Evolutionary conservation across 30 jellyfish, hydroid and myxozoan species (phyloP).

Genomic region (Aurelia aurita): DNA sequence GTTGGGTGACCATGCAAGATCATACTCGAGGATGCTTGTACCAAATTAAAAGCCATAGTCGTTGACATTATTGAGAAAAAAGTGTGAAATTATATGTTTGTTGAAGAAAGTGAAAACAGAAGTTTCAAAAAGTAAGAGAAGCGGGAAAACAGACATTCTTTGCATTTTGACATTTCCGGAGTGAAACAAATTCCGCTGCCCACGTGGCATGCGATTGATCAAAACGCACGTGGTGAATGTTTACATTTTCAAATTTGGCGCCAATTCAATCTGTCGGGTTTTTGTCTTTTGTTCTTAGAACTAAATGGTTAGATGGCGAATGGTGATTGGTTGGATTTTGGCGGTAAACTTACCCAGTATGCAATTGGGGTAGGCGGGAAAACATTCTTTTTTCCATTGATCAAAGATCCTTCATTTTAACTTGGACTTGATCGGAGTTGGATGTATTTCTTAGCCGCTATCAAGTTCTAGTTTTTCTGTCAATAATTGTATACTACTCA

Average conservation of each 20-base stretch:
- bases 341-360: background rate
- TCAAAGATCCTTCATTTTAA: conserved; percentile 3
- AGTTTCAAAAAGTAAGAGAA: too few species aligned
- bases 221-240: conserved; percentile 55
- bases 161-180: too few species aligned
- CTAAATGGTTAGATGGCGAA: background rate
- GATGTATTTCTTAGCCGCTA: background rate
- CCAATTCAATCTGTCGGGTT: conserved; percentile 48
- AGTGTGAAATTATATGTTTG: too few species aligned
- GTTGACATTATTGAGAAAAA: too few species aligned
- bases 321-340: conserved; percentile 23
- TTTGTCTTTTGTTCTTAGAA: conserved; percentile 19
- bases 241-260: conserved; percentile 71
- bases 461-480: background rate
- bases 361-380: conserved; percentile 50
- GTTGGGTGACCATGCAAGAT: too few species aligned
- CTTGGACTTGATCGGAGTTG: conserved; percentile 1
- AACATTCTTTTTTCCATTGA: conserved; percentile 28
- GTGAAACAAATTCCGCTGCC: background rate
- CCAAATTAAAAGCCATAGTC: too few species aligned
- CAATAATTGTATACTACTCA: background rate
- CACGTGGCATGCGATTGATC: conserved; percentile 34
- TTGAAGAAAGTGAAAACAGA: too few species aligned
- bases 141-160: too few species aligned
- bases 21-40: too few species aligned